Evolutionary conservation across 2,888 invertebrate species (phyloP).

Genomic region (Drosophila vallismaia): DNA sequence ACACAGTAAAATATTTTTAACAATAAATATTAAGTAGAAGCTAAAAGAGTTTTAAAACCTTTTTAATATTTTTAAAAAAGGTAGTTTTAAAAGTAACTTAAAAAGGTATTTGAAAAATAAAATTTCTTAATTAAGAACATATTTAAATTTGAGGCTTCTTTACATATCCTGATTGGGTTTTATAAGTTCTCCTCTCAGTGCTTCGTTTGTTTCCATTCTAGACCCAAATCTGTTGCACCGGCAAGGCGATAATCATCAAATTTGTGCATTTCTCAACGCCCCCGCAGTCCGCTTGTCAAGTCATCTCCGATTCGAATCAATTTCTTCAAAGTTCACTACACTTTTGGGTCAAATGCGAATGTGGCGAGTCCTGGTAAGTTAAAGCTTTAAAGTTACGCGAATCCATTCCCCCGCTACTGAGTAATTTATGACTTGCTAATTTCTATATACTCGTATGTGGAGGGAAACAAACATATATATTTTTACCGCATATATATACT

Average conservation of each 20-base stretch:
- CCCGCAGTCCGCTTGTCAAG: constrained; percentile 61
- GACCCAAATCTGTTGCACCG: constrained; percentile 72
- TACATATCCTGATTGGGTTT: neutral
- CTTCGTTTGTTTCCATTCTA: neutral
- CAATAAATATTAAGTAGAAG: neutral
- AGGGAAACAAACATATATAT: constrained; percentile 11
- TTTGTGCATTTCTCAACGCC: constrained; percentile 53
- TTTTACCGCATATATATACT: constrained; percentile 9
- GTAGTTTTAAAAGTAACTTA: too few relatives aligned
- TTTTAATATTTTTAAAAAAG: neutral
- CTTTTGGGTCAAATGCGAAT: constrained; percentile 68
- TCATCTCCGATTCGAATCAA: constrained; percentile 78
- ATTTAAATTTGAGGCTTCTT: too few relatives aligned
- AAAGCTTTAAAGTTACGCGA: constrained; percentile 38
- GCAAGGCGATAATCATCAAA: constrained; percentile 68
- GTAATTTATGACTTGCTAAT: constrained; percentile 73
- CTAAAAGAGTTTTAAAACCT: too few relatives aligned
- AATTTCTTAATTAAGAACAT: too few relatives aligned
- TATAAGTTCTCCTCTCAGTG: neutral
- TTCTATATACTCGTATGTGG: constrained; percentile 28
- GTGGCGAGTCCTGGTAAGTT: constrained; percentile 26
- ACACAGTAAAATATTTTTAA: neutral
- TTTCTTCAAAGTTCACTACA: constrained; percentile 77
- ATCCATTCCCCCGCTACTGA: constrained; percentile 49
- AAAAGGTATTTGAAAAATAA: neutral